Conservation (phyloP, 2,888 invertebrate species). For the Pinctada fucata region DNA sequence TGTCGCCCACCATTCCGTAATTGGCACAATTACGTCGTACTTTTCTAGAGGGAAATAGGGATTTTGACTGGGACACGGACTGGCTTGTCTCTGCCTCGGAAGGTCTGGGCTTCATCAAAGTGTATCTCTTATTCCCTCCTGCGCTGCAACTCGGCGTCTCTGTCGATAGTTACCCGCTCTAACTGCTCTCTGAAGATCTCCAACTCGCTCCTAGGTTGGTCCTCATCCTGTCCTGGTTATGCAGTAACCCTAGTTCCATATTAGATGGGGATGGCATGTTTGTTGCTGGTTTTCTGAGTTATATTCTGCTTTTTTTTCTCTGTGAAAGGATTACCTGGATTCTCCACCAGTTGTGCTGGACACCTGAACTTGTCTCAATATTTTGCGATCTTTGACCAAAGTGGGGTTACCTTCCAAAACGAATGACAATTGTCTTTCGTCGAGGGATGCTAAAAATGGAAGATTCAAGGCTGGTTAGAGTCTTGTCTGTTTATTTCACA, state of each 20-base stretch:
- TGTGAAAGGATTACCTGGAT: constrained; percentile 6
- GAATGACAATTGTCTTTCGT: too few relatives aligned
- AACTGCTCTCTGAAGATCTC: not conserved
- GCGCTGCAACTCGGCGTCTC: not conserved
- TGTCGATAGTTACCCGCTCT: not conserved
- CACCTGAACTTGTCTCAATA: too few relatives aligned
- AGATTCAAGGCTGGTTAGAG: too few relatives aligned
- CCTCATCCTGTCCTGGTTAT: not conserved
- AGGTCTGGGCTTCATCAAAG: not conserved
- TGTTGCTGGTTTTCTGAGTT: not conserved
- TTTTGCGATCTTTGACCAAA: too few relatives aligned
- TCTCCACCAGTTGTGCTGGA: not conserved
- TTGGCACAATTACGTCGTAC: not conserved
- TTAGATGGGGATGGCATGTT: not conserved
- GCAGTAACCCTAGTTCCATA: not conserved
- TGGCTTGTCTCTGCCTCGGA: not conserved
- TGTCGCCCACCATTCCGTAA: not conserved
- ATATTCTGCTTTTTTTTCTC: not conserved
- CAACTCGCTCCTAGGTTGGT: not conserved
- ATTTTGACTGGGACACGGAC: not conserved
- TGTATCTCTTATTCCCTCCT: not conserved
- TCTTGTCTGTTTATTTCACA: too few relatives aligned
- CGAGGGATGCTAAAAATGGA: too few relatives aligned
- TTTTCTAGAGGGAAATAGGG: constrained; percentile 1
- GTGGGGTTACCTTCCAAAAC: too few relatives aligned